phyloP scores from a whole-genome alignment of 2,888 invertebrate species.

The Linhomoeus sp. region DNA sequence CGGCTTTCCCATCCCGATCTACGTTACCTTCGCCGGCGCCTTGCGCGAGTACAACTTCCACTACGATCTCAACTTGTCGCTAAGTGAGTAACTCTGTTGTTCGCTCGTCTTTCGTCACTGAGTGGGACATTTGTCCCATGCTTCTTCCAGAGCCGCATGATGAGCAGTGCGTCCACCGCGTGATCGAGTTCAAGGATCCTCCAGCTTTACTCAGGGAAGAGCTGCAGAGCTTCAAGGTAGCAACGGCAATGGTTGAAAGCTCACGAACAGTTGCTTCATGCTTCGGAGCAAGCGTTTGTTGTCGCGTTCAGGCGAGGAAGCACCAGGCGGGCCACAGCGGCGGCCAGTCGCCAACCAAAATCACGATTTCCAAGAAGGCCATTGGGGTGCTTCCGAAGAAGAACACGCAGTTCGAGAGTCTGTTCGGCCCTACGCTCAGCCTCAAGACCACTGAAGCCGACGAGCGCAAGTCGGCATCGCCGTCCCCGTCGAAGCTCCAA shows the following conservation, averaged over 20 bases:
- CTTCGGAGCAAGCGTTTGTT: too few species aligned
- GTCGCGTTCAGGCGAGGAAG: too few species aligned
- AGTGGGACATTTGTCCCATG: neutral
- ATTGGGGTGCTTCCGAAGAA: too few species aligned
- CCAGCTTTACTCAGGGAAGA: neutral
- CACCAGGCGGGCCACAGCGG: too few species aligned
- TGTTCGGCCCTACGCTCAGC: neutral
- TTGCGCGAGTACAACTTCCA: neutral
- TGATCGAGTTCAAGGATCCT: neutral
- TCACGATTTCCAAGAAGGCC: too few species aligned
- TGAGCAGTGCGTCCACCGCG: neutral
- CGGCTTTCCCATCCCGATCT: slow-evolving; percentile 3
- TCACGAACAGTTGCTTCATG: too few species aligned
- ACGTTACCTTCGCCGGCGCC: neutral
- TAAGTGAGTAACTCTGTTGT: neutral
- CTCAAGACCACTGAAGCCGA: neutral
- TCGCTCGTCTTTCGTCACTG: neutral
- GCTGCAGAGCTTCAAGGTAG: neutral
- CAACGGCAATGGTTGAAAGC: too few species aligned
- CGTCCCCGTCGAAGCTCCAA: too few species aligned
- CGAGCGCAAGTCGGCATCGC: too few species aligned
- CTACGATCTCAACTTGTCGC: slow-evolving; percentile 4
- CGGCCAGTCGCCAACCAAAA: too few species aligned
- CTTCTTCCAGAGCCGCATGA: neutral
- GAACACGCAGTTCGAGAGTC: neutral